phyloP scores from a whole-genome alignment of 2,113 vertebrate species.

The Poeciliopsis prolifica region DNA sequence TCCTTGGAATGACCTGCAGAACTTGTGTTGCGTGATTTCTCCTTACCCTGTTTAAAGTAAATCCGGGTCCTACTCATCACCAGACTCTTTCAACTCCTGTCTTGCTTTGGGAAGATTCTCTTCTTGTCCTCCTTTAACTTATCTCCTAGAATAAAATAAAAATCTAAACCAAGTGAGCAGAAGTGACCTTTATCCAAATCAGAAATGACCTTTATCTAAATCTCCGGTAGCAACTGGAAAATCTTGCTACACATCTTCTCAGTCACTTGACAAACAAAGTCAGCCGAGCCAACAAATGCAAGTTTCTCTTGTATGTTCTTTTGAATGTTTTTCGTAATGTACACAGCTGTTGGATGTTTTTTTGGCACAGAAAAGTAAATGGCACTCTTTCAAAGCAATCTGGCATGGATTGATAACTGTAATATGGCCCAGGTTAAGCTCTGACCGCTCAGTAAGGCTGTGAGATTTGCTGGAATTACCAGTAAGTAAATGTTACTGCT shows the following conservation, averaged over 20 bases:
- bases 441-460: constrained; percentile 57
- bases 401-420: constrained; percentile 70
- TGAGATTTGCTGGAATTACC: constrained; percentile 74
- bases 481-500: constrained; percentile 51
- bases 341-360: constrained; percentile 39
- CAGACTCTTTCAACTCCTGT: not conserved
- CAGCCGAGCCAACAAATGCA: not conserved
- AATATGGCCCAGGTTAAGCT: constrained; percentile 55
- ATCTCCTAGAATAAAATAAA: not conserved
- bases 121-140: not conserved
- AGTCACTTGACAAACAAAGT: not conserved
- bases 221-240: not conserved
- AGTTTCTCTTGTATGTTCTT: constrained; percentile 5
- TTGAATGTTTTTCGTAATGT: constrained; percentile 22
- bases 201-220: not conserved
- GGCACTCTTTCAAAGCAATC: constrained; percentile 63
- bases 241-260: not conserved
- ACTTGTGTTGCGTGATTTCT: too few species aligned
- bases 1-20: too few species aligned
- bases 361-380: constrained; percentile 46
- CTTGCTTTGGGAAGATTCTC: not conserved
- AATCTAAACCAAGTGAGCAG: not conserved
- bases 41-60: not conserved
- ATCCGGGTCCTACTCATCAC: not conserved
- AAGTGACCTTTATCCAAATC: too few species aligned